These are phyloP conservation scores for Keiferia lycopersicella DNA, from an alignment of 2,888 invertebrate species.

Conservation along the genomic window DNA sequence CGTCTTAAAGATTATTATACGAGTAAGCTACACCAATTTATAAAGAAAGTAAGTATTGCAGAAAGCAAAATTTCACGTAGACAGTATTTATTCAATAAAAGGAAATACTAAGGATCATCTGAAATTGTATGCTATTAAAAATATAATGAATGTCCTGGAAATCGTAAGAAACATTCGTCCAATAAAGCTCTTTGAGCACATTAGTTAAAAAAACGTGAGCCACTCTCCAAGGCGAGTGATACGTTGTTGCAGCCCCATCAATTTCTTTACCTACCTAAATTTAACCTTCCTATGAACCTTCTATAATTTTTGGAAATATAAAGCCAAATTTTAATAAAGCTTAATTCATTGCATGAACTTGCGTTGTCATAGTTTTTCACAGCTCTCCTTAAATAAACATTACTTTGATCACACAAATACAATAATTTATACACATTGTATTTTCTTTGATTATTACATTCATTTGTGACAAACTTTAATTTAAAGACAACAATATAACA, in stretches of 20 bases:
- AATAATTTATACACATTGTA: not conserved
- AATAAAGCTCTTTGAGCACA: too few relatives aligned
- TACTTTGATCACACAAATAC: not conserved
- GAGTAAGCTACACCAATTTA: too few relatives aligned
- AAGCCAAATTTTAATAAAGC: not conserved
- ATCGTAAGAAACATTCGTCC: too few relatives aligned
- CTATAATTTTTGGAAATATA: not conserved
- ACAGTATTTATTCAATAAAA: too few relatives aligned
- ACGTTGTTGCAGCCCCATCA: not conserved
- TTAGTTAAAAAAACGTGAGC: not conserved
- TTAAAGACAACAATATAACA: not conserved
- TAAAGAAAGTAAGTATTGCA: too few relatives aligned
- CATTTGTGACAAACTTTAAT: not conserved
- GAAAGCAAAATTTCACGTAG: too few relatives aligned
- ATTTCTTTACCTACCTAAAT: not conserved
- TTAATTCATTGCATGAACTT: conserved; percentile 4
- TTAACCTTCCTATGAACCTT: not conserved
- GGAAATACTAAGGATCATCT: too few relatives aligned
- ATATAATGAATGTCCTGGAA: too few relatives aligned
- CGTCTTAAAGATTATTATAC: not conserved
- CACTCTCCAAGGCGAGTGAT: not conserved
- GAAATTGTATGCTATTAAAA: too few relatives aligned
- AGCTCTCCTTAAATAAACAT: not conserved
- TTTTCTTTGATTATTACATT: too few relatives aligned
- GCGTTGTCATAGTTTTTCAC: not conserved